Evolutionary conservation across 2,113 vertebrate species (phyloP).

Genomic region (Sapayoa aenigma): DNA sequence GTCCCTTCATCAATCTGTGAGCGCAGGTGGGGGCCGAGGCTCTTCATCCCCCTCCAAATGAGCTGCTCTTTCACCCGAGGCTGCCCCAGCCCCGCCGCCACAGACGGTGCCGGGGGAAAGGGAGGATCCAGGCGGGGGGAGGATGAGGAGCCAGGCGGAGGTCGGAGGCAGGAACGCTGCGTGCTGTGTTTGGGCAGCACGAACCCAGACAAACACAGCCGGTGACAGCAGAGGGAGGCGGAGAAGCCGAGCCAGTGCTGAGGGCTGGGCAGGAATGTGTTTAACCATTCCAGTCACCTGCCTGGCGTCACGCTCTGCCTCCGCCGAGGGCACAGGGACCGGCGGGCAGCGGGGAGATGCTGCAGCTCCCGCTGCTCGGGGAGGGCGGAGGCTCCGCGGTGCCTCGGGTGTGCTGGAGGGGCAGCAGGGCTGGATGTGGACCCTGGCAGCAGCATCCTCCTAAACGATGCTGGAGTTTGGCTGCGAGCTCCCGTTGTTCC

Average conservation of each 20-base stretch:
- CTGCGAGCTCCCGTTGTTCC: not conserved
- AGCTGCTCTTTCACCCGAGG: not conserved
- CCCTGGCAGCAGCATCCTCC: not conserved
- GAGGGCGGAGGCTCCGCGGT: not conserved
- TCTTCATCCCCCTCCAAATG: not conserved
- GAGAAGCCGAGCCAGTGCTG: rapidly evolving
- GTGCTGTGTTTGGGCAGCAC: not conserved
- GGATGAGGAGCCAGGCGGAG: not conserved
- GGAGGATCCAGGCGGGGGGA: too few species aligned
- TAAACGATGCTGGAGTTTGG: not conserved
- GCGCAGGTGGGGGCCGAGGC: too few species aligned
- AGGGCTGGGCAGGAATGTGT: not conserved
- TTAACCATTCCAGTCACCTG: constrained; percentile 32
- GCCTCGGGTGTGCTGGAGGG: not conserved
- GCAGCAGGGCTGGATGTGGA: rapidly evolving
- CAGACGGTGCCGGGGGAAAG: not conserved
- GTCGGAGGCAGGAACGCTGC: rapidly evolving
- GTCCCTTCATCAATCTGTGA: rapidly evolving
- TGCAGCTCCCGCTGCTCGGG: rapidly evolving
- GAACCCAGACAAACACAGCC: rapidly evolving
- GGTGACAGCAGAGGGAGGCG: not conserved
- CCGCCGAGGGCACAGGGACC: not conserved
- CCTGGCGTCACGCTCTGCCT: not conserved
- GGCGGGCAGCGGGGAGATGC: rapidly evolving
- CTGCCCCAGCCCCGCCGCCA: not conserved